phyloP scores from a whole-genome alignment of 2,797 vertebrate species.

The Forpus xanthops region DNA sequence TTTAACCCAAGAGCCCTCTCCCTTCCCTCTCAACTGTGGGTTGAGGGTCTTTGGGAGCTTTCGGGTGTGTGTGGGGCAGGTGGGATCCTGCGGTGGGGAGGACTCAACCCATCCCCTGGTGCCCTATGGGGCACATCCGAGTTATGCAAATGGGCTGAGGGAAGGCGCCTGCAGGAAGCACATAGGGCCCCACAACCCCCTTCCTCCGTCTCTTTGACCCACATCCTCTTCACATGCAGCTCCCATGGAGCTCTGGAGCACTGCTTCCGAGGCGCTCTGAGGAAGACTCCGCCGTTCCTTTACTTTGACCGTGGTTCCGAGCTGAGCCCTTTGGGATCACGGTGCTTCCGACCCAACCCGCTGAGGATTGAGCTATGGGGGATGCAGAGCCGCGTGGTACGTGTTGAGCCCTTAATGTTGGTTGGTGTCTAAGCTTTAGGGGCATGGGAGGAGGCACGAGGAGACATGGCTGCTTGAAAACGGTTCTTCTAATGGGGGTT shows the following conservation, averaged over 20 bases:
- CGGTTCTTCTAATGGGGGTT: background rate
- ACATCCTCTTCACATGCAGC: background rate
- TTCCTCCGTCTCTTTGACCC: background rate
- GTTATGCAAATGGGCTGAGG: background rate
- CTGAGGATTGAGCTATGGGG: background rate
- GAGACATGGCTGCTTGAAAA: background rate
- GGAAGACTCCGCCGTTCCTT: background rate
- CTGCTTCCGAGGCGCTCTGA: background rate
- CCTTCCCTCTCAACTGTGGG: accelerated
- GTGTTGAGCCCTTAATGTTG: background rate
- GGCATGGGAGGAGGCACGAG: accelerated
- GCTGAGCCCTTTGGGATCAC: background rate
- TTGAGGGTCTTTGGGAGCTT: accelerated
- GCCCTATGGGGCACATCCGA: background rate
- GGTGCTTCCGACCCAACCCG: background rate
- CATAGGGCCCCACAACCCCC: background rate
- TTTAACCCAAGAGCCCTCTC: background rate
- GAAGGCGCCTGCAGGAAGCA: conserved; percentile 23
- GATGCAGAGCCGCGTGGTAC: background rate
- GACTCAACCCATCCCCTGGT: background rate
- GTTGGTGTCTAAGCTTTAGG: background rate
- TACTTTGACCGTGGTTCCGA: background rate
- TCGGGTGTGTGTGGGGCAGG: background rate
- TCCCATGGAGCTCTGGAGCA: background rate
- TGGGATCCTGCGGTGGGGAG: background rate